phyloP scores from a whole-genome alignment of 2,797 vertebrate genomes.

The Alosa sapidissima region DNA sequence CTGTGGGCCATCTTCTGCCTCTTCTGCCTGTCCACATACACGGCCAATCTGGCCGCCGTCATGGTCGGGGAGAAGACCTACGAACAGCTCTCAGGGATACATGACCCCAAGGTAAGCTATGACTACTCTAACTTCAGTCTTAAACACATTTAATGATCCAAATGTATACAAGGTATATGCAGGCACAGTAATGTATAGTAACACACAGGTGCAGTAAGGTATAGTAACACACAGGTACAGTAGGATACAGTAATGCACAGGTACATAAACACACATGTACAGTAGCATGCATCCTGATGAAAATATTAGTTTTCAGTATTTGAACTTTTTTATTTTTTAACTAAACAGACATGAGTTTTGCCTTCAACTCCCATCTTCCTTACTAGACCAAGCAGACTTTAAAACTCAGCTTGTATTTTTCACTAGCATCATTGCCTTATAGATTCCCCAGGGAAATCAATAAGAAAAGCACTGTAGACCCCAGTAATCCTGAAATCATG shows the following conservation, averaged over 20 bases:
- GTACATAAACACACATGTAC: no score
- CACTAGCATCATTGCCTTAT: background rate
- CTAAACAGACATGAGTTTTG: no score
- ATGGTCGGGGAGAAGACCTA: conserved; percentile 99
- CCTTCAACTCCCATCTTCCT: no score
- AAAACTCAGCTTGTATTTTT: background rate
- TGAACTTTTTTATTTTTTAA: background rate
- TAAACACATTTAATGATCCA: no score
- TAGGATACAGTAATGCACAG: no score
- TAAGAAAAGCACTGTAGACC: background rate
- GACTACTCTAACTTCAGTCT: background rate
- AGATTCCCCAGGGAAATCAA: background rate
- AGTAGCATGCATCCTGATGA: no score
- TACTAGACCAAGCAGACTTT: no score
- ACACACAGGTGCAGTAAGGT: no score
- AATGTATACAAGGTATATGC: no score
- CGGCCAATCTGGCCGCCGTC: conserved; percentile 95
- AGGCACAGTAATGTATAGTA: no score
- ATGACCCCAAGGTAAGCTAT: conserved; percentile 91
- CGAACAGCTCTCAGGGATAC: conserved; percentile 96
- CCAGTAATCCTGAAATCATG: background rate
- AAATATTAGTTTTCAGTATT: background rate
- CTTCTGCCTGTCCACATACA: conserved; percentile 97
- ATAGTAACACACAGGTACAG: no score
- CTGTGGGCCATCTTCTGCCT: conserved; percentile 99